Evolutionary conservation across 1,140 invertebrate species (phyloP).

Genomic region (Trichonephila clavata): DNA sequence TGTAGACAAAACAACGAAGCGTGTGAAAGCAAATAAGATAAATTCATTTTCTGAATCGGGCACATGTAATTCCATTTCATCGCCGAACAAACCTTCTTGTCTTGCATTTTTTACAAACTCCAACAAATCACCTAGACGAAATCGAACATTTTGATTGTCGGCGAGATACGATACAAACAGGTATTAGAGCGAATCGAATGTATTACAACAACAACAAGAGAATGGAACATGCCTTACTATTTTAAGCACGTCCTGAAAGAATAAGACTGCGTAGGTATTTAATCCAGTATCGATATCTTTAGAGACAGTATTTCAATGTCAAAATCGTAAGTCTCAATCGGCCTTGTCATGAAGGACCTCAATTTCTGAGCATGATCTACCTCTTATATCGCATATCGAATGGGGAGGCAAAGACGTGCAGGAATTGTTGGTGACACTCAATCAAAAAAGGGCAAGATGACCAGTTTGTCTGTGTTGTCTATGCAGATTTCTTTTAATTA

Average conservation of each 20-base stretch:
- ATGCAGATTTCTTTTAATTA: not conserved
- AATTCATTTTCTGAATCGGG: slow-evolving; percentile 12
- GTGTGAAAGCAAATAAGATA: not conserved
- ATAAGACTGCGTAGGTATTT: not conserved
- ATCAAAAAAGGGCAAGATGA: not conserved
- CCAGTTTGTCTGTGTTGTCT: not conserved
- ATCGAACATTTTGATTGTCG: not conserved
- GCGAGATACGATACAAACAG: not conserved
- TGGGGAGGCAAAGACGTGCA: not conserved
- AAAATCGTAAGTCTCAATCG: not conserved
- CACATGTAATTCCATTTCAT: not conserved
- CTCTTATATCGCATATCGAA: not conserved
- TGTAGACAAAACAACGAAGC: slow-evolving; percentile 13
- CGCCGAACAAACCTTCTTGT: not conserved
- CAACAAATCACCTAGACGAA: not conserved
- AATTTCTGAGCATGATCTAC: not conserved
- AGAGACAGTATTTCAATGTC: not conserved
- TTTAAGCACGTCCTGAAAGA: not conserved
- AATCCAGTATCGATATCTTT: not conserved
- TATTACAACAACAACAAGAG: not conserved
- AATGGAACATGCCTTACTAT: not conserved
- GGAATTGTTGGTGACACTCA: slow-evolving; percentile 5
- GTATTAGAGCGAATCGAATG: slow-evolving; percentile 8
- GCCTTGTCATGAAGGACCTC: not conserved
- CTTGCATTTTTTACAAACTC: not conserved